These are phyloP conservation scores for Phodopus roborovskii DNA, from an alignment of 2,113 vertebrate genomes.

Conservation along the genomic window DNA sequence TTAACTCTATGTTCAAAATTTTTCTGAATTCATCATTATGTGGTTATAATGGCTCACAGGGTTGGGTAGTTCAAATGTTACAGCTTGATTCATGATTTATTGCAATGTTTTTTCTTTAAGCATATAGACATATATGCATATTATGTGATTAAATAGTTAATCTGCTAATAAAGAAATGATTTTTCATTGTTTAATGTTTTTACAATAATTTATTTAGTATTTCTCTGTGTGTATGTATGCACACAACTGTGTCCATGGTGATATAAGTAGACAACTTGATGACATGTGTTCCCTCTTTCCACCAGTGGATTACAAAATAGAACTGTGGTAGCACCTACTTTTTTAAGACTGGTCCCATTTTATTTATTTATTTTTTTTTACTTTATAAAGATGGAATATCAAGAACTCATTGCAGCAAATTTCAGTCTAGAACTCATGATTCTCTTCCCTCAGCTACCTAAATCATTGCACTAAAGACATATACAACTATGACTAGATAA, in stretches of 20 bases:
- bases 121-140: neutral
- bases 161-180: neutral
- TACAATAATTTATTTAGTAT: neutral
- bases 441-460: neutral
- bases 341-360: neutral
- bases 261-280: neutral
- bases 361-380: neutral
- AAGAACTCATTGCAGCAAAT: neutral
- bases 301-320: neutral
- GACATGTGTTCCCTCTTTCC: neutral
- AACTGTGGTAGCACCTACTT: neutral
- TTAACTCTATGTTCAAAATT: neutral
- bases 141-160: neutral
- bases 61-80: neutral
- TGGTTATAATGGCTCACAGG: neutral
- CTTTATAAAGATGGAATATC: neutral
- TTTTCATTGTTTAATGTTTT: neutral
- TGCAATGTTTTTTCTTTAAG: constrained; percentile 8
- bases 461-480: neutral
- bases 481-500: neutral
- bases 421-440: neutral
- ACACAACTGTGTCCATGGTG: too few relatives aligned
- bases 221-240: neutral
- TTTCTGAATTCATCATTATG: neutral
- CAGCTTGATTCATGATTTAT: neutral